Evolutionary conservation across 2,888 invertebrate genomes (phyloP), one percentile per base, ranked within the genome.

Genomic region (Dioctria linearis): DNA sequence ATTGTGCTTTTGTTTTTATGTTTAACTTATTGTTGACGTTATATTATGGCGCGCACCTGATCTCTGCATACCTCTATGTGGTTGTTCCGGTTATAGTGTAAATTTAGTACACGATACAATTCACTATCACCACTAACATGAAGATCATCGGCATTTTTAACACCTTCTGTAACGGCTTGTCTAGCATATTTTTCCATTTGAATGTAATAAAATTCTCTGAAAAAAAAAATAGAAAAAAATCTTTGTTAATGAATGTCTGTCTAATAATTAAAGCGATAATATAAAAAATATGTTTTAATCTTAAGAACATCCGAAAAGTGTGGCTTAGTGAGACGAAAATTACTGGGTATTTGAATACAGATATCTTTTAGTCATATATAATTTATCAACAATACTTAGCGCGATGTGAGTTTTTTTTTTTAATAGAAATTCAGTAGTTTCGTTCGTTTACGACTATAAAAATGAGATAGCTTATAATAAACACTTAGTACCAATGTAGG

Each of bases 121-220:
- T 99, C 99, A 82, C 97, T 97, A 90, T 99, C 99, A 80, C 94
- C 94, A 83, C 95, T 95, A 81, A 99, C 98, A 88, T 95, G 95
- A 82, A 99, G 92, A 87, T 99, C 98, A 84, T 98, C 98, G 37
- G 95, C 93, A 86, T 93, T 93, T 90, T 97, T 96, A 86, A 97
- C 93, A 83, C 99, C 99, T 91, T 99, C 99, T 85, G 97, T 96
- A 86, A 99, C 95, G 71, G 98, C 97, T 90, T 99, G 98, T 85
- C 99, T 93, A 83, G 99, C 99, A 90, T 98, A 99, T 90, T 99
- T 99, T 92, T 99, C 99, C 99, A 99, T 99, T 91, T 99, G 99
- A 89, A 99, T 99, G 91, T 99, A 99, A 93, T 98, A 99, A 92
- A 99, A 99, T 92, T 99, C 99, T 91, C 99, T 99, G 93, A 73